Conservation (phyloP, 2,113 vertebrate species). For the Bos javanicus region DNA sequence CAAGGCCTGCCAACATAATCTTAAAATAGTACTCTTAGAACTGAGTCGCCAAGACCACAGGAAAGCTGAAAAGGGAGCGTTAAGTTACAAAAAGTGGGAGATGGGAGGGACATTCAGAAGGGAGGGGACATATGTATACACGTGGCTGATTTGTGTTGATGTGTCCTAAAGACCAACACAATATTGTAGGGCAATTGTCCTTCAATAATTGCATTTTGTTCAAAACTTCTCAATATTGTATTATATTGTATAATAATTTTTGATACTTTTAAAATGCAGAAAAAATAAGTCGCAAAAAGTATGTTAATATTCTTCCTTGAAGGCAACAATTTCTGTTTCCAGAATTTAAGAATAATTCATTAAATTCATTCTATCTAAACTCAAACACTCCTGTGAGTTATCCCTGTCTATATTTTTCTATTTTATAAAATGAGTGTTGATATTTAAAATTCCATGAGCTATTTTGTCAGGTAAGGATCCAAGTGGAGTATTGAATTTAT, state of each 20-base stretch:
- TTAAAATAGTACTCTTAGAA: neutral
- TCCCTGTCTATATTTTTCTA: neutral
- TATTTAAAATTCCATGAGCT: neutral
- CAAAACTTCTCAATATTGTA: neutral
- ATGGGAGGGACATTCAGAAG: neutral
- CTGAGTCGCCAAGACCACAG: neutral
- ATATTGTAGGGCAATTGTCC: neutral
- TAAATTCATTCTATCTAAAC: neutral
- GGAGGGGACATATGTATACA: neutral
- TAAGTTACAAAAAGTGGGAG: neutral
- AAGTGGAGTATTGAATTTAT: neutral
- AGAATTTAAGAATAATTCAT: neutral
- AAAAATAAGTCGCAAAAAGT: neutral
- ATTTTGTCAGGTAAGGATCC: neutral
- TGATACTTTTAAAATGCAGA: neutral
- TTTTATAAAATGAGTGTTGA: neutral
- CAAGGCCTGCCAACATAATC: neutral
- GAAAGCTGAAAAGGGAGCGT: neutral
- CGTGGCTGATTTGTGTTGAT: neutral
- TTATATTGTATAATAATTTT: neutral
- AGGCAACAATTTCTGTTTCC: neutral
- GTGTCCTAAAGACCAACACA: neutral
- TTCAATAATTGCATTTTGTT: neutral
- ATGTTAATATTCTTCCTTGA: neutral
- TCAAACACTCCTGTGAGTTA: neutral